A percentile compares a stretch with the other conserved stretches of the same genome.
These are phyloP conservation scores for Phalera bucephala DNA, from an alignment of 2,888 invertebrate genomes.

Conservation along the genomic window DNA sequence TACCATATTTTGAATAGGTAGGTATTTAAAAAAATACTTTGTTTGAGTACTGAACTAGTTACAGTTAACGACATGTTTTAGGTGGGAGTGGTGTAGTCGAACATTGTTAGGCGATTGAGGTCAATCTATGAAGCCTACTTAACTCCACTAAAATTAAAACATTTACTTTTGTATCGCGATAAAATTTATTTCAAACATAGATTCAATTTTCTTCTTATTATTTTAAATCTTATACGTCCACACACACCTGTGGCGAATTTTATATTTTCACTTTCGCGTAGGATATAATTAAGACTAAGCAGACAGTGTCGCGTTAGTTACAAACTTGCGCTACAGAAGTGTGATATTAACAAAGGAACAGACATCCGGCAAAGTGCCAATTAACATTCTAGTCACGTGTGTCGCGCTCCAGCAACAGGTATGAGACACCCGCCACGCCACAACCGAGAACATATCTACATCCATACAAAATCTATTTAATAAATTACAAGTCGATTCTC, in stretches of 20 bases:
- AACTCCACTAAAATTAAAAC: constrained; percentile 6
- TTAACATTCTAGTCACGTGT: constrained; percentile 60
- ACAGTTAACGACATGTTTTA: too few relatives aligned
- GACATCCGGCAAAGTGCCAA: constrained; percentile 52
- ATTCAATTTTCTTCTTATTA: not conserved
- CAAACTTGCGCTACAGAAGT: constrained; percentile 12
- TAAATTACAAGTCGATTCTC: not conserved
- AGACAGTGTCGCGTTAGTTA: not conserved
- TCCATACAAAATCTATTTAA: not conserved
- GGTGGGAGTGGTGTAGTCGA: too few relatives aligned
- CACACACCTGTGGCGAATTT: not conserved
- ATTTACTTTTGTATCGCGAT: not conserved
- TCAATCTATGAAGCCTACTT: constrained; percentile 61
- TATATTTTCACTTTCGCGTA: not conserved
- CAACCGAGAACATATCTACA: too few relatives aligned
- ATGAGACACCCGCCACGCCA: constrained; percentile 13
- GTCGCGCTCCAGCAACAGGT: constrained; percentile 49
- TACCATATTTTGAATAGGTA: too few relatives aligned
- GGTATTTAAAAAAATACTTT: too few relatives aligned
- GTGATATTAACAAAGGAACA: constrained; percentile 25
- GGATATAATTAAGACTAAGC: not conserved
- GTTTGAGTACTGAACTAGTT: too few relatives aligned
- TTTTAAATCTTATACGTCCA: not conserved
- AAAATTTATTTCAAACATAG: not conserved
- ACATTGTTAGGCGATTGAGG: constrained; percentile 71